These are phyloP conservation scores for Caenorhabditis sp. DNA, from an alignment of 2,888 invertebrate genomes.

Conservation along the genomic window DNA sequence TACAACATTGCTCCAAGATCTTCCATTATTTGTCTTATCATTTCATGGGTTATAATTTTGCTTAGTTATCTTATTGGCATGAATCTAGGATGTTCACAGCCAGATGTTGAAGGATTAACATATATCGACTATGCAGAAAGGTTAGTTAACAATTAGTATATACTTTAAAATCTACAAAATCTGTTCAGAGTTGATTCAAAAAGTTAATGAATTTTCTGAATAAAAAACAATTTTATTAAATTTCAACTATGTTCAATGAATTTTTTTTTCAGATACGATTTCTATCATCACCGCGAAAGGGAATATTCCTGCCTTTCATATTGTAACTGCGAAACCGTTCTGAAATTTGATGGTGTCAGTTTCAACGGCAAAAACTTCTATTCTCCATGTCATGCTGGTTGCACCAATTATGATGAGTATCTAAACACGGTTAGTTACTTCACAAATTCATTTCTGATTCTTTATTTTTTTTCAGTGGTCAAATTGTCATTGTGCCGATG, in stretches of 20 bases:
- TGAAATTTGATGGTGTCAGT: constrained; percentile 77
- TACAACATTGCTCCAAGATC: constrained; percentile 51
- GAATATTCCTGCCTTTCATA: constrained; percentile 27
- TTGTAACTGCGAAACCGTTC: constrained; percentile 45
- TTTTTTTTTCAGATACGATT: constrained; percentile 31
- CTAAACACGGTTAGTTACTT: constrained; percentile 37
- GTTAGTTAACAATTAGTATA: constrained; percentile 8
- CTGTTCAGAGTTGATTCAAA: too few relatives aligned
- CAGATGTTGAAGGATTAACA: constrained; percentile 36
- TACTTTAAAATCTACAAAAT: too few relatives aligned
- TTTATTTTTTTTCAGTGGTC: constrained; percentile 47
- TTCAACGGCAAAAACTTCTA: constrained; percentile 77
- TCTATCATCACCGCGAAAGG: constrained; percentile 21
- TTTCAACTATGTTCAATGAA: too few relatives aligned
- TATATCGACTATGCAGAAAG: constrained; percentile 32
- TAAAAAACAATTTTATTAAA: too few relatives aligned
- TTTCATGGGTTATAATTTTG: constrained; percentile 54
- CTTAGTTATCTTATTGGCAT: constrained; percentile 54
- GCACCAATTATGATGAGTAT: constrained; percentile 69
- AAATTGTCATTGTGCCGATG: constrained; percentile 46
- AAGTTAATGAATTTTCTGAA: too few relatives aligned
- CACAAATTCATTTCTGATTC: too few relatives aligned
- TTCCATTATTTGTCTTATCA: constrained; percentile 47
- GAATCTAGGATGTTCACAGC: constrained; percentile 50
- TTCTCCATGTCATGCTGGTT: constrained; percentile 82